Conservation (phyloP, 2,797 vertebrate genomes). For the Enteromius viviparus region DNA sequence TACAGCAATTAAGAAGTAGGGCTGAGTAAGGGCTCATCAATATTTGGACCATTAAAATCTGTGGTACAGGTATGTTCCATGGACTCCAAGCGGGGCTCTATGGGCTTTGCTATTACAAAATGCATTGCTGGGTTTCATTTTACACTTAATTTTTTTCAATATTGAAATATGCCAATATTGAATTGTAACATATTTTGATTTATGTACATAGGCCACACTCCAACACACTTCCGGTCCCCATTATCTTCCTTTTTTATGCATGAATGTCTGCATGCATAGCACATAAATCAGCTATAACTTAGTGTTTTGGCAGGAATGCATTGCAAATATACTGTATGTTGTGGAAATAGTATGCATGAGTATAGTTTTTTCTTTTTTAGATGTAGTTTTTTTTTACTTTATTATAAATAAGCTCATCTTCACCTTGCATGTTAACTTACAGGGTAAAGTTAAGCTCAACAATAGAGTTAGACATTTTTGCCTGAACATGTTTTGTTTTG, state of each 20-base stretch:
- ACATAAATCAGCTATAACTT: slow-evolving; percentile 23
- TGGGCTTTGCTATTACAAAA: background rate
- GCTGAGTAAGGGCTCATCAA: background rate
- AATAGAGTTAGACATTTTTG: slow-evolving; percentile 66
- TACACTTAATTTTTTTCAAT: background rate
- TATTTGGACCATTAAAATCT: background rate
- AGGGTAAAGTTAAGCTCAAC: slow-evolving; percentile 47
- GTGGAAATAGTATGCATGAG: slow-evolving; percentile 59
- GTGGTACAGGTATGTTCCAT: background rate
- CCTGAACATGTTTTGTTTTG: slow-evolving; percentile 72
- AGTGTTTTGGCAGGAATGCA: slow-evolving; percentile 68
- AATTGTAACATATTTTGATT: background rate
- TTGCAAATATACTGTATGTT: slow-evolving; percentile 64
- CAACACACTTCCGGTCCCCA: background rate
- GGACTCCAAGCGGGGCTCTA: background rate
- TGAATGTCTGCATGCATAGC: slow-evolving; percentile 34
- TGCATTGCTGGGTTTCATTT: background rate
- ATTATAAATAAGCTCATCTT: slow-evolving; percentile 36
- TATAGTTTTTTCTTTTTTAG: slow-evolving; percentile 1
- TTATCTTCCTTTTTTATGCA: slow-evolving; percentile 30
- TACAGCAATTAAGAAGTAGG: background rate
- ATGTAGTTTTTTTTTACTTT: slow-evolving; percentile 2
- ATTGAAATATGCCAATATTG: slow-evolving; percentile 6
- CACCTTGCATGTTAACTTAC: slow-evolving; percentile 61
- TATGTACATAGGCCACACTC: background rate